Conservation (phyloP, 1,140 invertebrate genomes). For the Orussus abietinus region DNA sequence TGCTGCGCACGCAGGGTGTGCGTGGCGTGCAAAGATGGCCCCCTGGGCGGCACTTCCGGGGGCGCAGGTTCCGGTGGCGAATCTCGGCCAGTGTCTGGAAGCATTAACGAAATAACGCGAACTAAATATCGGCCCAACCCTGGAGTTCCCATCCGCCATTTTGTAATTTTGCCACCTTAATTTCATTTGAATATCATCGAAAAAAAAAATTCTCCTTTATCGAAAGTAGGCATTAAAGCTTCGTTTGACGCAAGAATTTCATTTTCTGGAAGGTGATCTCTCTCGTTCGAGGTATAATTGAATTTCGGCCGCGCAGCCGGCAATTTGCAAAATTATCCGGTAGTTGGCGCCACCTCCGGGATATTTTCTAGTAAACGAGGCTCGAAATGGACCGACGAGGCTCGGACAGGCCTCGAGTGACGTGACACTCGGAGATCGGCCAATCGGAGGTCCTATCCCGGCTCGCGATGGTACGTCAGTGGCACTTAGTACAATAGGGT, state of each 20-base stretch:
- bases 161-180: conserved; percentile 14
- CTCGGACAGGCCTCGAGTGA: background rate
- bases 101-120: too few relatives aligned
- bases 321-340: too few relatives aligned
- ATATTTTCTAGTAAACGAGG: too few relatives aligned
- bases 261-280: conserved; percentile 1
- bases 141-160: background rate
- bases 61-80: conserved; percentile 71
- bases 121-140: conserved; percentile 16
- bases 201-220: conserved; percentile 19
- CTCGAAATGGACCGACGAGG: background rate
- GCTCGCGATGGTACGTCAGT: conserved; percentile 19
- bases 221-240: conserved; percentile 22
- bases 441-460: conserved; percentile 30
- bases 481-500: conserved; percentile 20
- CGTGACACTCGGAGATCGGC: conserved; percentile 9
- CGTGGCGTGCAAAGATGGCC: conserved; percentile 62
- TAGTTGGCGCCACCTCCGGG: too few relatives aligned
- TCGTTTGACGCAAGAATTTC: conserved; percentile 20
- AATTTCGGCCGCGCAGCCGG: too few relatives aligned
- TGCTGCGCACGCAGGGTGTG: conserved; percentile 37
- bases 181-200: too few relatives aligned
- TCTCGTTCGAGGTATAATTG: too few relatives aligned
- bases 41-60: conserved; percentile 68
- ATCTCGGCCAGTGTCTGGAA: conserved; percentile 59